Evolutionary conservation across 37 sponge, comb jelly and placozoan genomes (phyloP), one percentile per base, ranked within the genome.

Genomic region (Ephydatia muelleri): DNA sequence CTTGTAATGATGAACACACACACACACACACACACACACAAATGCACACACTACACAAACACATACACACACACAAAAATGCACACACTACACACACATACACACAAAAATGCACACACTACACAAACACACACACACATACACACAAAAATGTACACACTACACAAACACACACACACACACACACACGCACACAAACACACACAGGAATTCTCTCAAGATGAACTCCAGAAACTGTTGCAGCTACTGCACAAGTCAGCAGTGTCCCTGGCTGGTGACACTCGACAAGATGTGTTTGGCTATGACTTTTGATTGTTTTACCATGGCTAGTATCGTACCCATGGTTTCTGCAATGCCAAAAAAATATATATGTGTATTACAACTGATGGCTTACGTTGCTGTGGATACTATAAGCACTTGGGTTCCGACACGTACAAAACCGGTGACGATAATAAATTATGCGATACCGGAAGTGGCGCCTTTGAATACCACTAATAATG

Each of bases 181-280:
- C n/a, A n/a, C n/a, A n/a, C n/a, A n/a, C n/a, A n/a, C n/a, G n/a
- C n/a, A n/a, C n/a, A n/a, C 31, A 33, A 25, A 65, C 27, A 39
- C 65, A 31, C 65, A n/a, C 48, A 93, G 93, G 83, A 81, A 26
- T 97, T 99, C 78, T 90, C 85, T 26, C 92, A 89, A 31, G 79
- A 94, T 65, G 97, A 99, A 77, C 80, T 99, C 33, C 89, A 95
- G 65, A 77, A 92, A 19, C 84, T 99, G 27, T 79, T 99, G 64
- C 80, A 77, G 19, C 80, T 92, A 76, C 40, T 94, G 30, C 77
- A 81, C 21, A 81, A 78, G 23, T 88, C 94, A 28, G 82, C 87
- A 39, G 35, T 79, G 31, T 36, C 70, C 6, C 36, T 84, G 31
- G 34, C 87, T 69, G 82, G 81, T 76, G 88, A 87, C 40, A 36